A percentile compares a stretch with the other conserved stretches of the same genome.
phyloP scores from a whole-genome alignment of 1,140 invertebrate species.

The Meloidogyne chitwoodi region DNA sequence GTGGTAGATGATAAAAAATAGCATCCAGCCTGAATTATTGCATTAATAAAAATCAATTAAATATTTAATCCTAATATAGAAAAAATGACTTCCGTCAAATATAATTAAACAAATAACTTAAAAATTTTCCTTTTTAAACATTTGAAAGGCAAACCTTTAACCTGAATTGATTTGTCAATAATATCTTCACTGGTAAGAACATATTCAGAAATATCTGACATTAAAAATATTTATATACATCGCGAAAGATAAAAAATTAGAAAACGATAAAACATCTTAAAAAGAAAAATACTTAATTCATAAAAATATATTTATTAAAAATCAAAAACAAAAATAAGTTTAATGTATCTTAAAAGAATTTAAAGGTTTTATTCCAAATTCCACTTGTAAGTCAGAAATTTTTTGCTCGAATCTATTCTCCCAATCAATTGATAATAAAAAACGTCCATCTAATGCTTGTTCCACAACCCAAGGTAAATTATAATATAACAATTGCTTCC shows the following conservation, averaged over 20 bases:
- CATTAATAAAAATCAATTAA: too few relatives aligned
- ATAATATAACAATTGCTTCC: slow-evolving; percentile 26
- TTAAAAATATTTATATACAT: background rate
- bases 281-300: background rate
- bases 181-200: background rate
- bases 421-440: slow-evolving; percentile 36
- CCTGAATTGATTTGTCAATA: background rate
- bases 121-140: too few relatives aligned
- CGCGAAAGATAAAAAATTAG: background rate
- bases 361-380: slow-evolving; percentile 31
- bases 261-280: background rate
- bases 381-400: slow-evolving; percentile 30
- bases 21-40: background rate
- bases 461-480: slow-evolving; percentile 38
- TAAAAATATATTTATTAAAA: background rate
- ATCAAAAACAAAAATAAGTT: background rate
- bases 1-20: background rate
- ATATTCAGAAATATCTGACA: background rate
- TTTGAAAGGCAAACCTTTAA: background rate
- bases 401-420: slow-evolving; percentile 33
- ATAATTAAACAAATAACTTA: too few relatives aligned
- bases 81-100: too few relatives aligned
- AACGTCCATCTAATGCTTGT: slow-evolving; percentile 27
- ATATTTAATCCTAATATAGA: too few relatives aligned
- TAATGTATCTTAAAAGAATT: background rate